Percentiles rank a stretch among this genome's conserved stretches.
Evolutionary conservation across 2,797 vertebrate genomes (phyloP).

Genomic region (Peromyscus melanophrys): DNA sequence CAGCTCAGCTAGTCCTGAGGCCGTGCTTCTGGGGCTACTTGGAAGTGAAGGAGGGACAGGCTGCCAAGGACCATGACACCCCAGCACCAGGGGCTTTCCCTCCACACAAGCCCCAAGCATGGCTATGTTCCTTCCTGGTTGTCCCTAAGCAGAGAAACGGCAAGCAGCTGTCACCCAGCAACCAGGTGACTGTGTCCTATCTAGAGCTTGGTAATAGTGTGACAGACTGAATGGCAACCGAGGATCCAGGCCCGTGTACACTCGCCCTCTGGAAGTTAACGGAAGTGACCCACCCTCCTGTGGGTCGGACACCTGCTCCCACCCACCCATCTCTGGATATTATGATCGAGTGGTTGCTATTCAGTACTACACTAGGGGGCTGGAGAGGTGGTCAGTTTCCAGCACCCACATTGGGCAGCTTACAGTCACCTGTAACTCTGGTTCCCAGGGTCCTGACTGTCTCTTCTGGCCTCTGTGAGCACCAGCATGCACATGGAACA

Average conservation of each 20-base stretch:
- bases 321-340: neutral
- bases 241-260: neutral
- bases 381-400: neutral
- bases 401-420: neutral
- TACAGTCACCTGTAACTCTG: neutral
- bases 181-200: neutral
- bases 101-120: neutral
- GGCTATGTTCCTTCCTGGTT: constrained; percentile 40
- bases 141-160: neutral
- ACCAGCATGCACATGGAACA: neutral
- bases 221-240: neutral
- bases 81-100: neutral
- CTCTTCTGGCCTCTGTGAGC: neutral
- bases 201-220: neutral
- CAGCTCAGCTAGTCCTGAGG: constrained; percentile 5
- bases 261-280: neutral
- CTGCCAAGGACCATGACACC: neutral
- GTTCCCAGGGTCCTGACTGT: neutral
- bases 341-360: neutral
- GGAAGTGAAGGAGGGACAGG: neutral
- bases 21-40: constrained; percentile 2
- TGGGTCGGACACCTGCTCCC: neutral
- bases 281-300: neutral
- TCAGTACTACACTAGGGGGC: neutral
- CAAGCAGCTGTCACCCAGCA: neutral